These are phyloP conservation scores for Synanthedon tipuliformis DNA, from an alignment of 2,888 invertebrate species.

Conservation along the genomic window DNA sequence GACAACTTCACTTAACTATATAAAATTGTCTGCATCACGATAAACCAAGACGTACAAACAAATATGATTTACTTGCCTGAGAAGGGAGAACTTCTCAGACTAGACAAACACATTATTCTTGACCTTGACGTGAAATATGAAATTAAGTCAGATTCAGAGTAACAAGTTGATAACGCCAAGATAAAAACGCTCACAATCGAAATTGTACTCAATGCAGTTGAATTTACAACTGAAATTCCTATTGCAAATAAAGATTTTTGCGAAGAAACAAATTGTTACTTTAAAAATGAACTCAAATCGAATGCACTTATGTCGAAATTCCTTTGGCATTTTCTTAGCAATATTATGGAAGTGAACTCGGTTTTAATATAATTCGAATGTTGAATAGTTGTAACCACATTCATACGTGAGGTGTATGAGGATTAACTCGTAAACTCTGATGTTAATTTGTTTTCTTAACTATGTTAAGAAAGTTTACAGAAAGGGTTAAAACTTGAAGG, in stretches of 20 bases:
- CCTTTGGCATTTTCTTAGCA: not conserved
- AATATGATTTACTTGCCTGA: not conserved
- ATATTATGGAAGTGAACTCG: slow-evolving; percentile 6
- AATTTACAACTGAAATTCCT: not conserved
- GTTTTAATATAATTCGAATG: slow-evolving; percentile 9
- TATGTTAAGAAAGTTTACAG: slow-evolving; percentile 7
- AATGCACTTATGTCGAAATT: slow-evolving; percentile 1
- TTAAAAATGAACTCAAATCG: not conserved
- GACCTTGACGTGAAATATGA: not conserved
- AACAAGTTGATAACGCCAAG: not conserved
- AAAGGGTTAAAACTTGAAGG: not conserved
- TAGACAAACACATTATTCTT: not conserved
- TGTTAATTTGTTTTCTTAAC: slow-evolving; percentile 18
- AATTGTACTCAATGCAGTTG: not conserved
- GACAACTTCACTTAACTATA: too few species aligned
- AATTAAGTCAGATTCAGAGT: not conserved
- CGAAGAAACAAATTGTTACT: not conserved
- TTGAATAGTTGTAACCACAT: slow-evolving; percentile 14
- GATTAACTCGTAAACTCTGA: slow-evolving; percentile 18
- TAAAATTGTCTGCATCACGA: not conserved
- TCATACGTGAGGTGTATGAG: slow-evolving; percentile 16
- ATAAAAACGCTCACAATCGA: not conserved
- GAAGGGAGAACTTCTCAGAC: not conserved
- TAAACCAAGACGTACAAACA: not conserved
- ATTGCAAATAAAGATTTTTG: not conserved